These are phyloP conservation scores for Manduca sexta DNA, from an alignment of 1,140 invertebrate species.

Conservation along the genomic window DNA sequence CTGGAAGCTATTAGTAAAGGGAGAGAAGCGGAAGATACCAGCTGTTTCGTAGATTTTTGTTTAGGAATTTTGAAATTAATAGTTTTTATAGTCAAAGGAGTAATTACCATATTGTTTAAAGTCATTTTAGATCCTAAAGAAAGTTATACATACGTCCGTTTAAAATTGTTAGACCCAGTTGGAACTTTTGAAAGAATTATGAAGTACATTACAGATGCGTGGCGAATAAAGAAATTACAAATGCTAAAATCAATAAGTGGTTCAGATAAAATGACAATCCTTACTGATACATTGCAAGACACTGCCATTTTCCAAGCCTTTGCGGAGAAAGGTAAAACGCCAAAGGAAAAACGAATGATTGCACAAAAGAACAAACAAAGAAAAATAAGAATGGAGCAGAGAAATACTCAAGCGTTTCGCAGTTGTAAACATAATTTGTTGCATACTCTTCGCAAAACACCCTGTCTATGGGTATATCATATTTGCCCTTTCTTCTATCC, in stretches of 20 bases:
- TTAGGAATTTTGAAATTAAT: conserved; percentile 24
- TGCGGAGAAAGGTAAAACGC: conserved; percentile 25
- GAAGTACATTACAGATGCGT: conserved; percentile 11
- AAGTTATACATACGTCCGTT: conserved; percentile 20
- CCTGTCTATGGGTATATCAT: conserved; percentile 42
- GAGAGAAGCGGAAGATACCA: conserved; percentile 17
- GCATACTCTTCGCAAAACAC: conserved; percentile 38
- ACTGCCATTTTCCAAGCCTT: conserved; percentile 26
- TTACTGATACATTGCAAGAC: conserved; percentile 32
- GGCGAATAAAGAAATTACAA: conserved; percentile 19
- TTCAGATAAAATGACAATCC: conserved; percentile 25
- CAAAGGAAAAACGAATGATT: conserved; percentile 20
- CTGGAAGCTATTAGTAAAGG: conserved; percentile 10
- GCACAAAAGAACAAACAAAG: conserved; percentile 21
- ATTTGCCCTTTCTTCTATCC: conserved; percentile 42
- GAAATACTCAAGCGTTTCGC: conserved; percentile 26
- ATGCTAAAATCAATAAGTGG: conserved; percentile 23
- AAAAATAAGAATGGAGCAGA: conserved; percentile 29
- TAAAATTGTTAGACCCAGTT: conserved; percentile 21
- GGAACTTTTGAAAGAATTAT: conserved; percentile 15
- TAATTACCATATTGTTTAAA: conserved; percentile 12
- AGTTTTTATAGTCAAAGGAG: conserved; percentile 6
- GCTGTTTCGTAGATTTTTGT: conserved; percentile 26
- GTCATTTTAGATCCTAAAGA: conserved; percentile 25
- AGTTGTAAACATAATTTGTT: conserved; percentile 36